These are phyloP conservation scores for Luehdorfia chinensis DNA, from an alignment of 1,140 invertebrate genomes.

Conservation along the genomic window DNA sequence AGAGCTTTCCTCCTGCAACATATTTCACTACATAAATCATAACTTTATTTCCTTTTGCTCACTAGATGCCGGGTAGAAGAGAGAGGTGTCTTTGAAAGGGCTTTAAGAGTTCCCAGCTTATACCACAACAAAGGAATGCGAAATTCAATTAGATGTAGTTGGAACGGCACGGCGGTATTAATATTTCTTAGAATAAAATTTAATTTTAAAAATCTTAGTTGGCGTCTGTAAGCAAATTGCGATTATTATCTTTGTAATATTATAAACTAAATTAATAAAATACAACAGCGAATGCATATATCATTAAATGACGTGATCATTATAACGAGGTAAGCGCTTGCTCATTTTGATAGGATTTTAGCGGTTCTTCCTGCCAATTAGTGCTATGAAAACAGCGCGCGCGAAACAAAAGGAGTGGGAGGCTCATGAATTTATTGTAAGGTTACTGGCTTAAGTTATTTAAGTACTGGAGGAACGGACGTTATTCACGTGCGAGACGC, in stretches of 20 bases:
- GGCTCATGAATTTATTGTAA: constrained; percentile 72
- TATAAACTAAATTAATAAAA: too few species aligned
- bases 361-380: constrained; percentile 69
- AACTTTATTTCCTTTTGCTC: constrained; percentile 73
- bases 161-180: too few species aligned
- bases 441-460: constrained; percentile 72
- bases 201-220: too few species aligned
- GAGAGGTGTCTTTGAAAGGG: constrained; percentile 68
- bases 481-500: constrained; percentile 66
- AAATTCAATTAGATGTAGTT: constrained; percentile 68
- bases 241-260: too few species aligned
- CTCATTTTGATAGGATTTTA: constrained; percentile 58
- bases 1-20: constrained; percentile 48
- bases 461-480: constrained; percentile 65
- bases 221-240: too few species aligned
- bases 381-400: constrained; percentile 46
- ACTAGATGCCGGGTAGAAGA: constrained; percentile 32
- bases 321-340: constrained; percentile 33
- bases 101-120: constrained; percentile 54
- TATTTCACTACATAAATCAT: constrained; percentile 73
- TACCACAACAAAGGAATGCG: constrained; percentile 55
- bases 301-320: too few species aligned
- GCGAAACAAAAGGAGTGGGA: constrained; percentile 58
- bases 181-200: too few species aligned
- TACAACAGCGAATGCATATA: too few species aligned